These are phyloP conservation scores for Isaurus tuberculatus DNA, from an alignment of 92 coral and sea anemone genomes.

Conservation along the genomic window DNA sequence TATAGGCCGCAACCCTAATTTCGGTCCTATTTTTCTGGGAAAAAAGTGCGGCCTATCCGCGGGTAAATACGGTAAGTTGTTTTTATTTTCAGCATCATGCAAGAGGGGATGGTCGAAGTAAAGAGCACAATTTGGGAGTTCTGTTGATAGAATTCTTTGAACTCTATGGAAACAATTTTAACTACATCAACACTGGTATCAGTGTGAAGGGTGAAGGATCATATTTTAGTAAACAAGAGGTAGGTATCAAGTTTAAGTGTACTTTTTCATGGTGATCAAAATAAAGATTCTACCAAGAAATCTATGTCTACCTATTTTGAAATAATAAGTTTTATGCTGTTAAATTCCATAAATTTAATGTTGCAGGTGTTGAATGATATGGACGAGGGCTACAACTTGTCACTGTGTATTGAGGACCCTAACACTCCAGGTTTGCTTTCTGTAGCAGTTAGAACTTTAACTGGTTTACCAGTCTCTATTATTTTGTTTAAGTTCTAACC, in stretches of 20 bases:
- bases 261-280: background rate
- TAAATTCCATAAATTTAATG: no score
- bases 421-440: conserved; percentile 76
- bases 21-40: no score
- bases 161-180: conserved; percentile 87
- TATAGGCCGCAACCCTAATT: no score
- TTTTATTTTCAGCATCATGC: conserved; percentile 70
- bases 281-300: no score
- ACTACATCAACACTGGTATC: conserved; percentile 89
- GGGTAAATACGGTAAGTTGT: no score
- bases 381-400: conserved; percentile 71
- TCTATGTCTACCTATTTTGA: no score
- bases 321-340: no score
- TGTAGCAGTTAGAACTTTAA: background rate
- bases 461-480: background rate
- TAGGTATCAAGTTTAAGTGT: conserved; percentile 7
- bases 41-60: no score
- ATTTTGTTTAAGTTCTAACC: background rate
- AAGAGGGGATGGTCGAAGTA: conserved; percentile 62
- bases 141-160: conserved; percentile 96
- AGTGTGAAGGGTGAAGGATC: conserved; percentile 86
- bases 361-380: conserved; percentile 76
- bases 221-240: conserved; percentile 95
- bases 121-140: conserved; percentile 78
- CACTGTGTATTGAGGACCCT: conserved; percentile 96